Evolutionary conservation across 2,113 vertebrate genomes (phyloP).

Genomic region (Calonectris borealis): DNA sequence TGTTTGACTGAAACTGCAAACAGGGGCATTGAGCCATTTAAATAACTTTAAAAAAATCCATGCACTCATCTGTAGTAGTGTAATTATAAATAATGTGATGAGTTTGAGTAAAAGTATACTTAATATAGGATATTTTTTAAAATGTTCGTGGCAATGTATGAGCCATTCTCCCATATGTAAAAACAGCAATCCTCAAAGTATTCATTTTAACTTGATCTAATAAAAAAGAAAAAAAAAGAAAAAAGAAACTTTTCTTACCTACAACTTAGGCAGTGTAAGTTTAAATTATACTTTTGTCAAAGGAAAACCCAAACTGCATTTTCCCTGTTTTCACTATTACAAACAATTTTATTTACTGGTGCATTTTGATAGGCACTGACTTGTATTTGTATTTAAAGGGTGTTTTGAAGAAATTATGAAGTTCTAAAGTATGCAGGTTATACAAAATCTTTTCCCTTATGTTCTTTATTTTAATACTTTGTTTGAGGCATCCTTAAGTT

Average conservation of each 20-base stretch:
- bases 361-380: neutral
- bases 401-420: neutral
- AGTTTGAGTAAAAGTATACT: neutral
- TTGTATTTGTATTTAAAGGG: neutral
- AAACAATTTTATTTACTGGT: neutral
- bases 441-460: neutral
- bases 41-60: neutral
- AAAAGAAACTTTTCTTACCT: neutral
- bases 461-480: neutral
- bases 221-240: neutral
- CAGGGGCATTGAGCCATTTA: neutral
- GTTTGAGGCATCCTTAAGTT: neutral
- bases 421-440: neutral
- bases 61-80: neutral
- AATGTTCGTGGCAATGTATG: neutral
- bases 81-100: neutral
- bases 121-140: neutral
- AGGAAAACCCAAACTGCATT: neutral
- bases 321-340: neutral
- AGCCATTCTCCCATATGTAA: neutral
- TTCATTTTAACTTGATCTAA: neutral
- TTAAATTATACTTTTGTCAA: neutral
- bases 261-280: neutral
- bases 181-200: neutral
- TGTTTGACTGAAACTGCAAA: neutral